Evolutionary conservation across 2,888 invertebrate species (phyloP).

Genomic region (Andrena dorsata): DNA sequence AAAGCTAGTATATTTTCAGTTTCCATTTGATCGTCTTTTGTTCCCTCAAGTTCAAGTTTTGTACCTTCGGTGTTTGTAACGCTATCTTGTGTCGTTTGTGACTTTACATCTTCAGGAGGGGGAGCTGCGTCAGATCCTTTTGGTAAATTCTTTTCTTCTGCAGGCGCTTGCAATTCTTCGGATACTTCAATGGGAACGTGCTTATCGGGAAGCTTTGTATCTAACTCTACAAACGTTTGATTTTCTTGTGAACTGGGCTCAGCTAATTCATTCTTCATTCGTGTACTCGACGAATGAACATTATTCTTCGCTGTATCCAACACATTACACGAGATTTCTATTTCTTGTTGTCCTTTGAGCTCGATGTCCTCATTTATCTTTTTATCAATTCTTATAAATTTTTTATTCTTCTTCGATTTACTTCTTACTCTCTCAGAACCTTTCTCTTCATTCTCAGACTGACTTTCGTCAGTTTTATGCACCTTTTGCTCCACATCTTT

Average conservation of each 20-base stretch:
- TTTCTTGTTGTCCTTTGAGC: slow-evolving; percentile 68
- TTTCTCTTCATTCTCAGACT: slow-evolving; percentile 80
- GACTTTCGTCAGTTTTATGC: slow-evolving; percentile 79
- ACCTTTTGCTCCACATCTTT: slow-evolving; percentile 76
- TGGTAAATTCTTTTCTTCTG: slow-evolving; percentile 6
- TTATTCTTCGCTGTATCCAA: slow-evolving; percentile 46
- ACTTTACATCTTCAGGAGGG: slow-evolving; percentile 24
- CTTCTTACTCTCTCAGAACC: slow-evolving; percentile 55
- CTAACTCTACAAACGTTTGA: slow-evolving; percentile 30
- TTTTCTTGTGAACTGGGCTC: slow-evolving; percentile 24
- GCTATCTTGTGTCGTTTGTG: slow-evolving; percentile 5
- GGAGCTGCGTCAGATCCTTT: slow-evolving; percentile 17
- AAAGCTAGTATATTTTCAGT: slow-evolving; percentile 20
- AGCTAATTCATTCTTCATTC: slow-evolving; percentile 33
- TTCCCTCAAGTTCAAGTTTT: slow-evolving; percentile 29
- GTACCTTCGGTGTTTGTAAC: slow-evolving; percentile 14
- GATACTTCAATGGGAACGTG: slow-evolving; percentile 27
- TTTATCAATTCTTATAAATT: slow-evolving; percentile 46
- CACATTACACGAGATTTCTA: slow-evolving; percentile 71
- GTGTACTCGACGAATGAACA: slow-evolving; percentile 29
- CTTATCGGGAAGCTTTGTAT: slow-evolving; percentile 40
- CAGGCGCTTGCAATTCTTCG: slow-evolving; percentile 24
- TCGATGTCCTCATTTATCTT: slow-evolving; percentile 44
- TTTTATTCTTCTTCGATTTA: slow-evolving; percentile 68
- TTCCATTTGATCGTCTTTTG: slow-evolving; percentile 32